Conservation (phyloP, 2,888 invertebrate genomes). For the Pammene aurita region DNA sequence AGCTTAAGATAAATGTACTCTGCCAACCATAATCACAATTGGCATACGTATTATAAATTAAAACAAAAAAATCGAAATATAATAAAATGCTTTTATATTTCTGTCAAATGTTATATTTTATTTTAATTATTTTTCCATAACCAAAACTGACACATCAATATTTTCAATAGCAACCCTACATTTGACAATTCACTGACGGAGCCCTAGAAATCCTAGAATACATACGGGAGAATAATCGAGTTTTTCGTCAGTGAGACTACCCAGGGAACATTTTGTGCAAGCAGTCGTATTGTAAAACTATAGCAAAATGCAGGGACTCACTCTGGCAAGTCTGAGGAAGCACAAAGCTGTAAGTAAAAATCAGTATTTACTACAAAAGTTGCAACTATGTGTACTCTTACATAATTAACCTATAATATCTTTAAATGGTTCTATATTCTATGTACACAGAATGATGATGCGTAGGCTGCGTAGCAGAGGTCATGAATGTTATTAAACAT, state of each 20-base stretch:
- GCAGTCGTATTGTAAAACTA: slow-evolving; percentile 13
- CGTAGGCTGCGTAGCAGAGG: slow-evolving; percentile 37
- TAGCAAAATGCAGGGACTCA: slow-evolving; percentile 88
- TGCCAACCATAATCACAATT: background rate
- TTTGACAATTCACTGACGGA: slow-evolving; percentile 28
- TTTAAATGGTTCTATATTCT: slow-evolving; percentile 34
- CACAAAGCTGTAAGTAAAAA: slow-evolving; percentile 89
- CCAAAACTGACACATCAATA: background rate
- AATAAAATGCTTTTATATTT: background rate
- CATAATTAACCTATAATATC: slow-evolving; percentile 74
- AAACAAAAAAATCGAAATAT: background rate
- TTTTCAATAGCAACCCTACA: slow-evolving; percentile 18
- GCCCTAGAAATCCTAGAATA: background rate
- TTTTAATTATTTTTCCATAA: background rate
- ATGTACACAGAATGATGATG: slow-evolving; percentile 34
- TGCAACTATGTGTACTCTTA: slow-evolving; percentile 61
- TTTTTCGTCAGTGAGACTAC: slow-evolving; percentile 34
- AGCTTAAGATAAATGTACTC: slow-evolving; percentile 5
- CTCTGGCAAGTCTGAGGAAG: slow-evolving; percentile 87
- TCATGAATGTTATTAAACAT: slow-evolving; percentile 31
- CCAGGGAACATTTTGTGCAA: slow-evolving; percentile 23
- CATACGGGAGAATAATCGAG: slow-evolving; percentile 2
- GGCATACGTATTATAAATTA: background rate
- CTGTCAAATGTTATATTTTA: background rate
- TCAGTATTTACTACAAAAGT: slow-evolving; percentile 33